Evolutionary conservation across 1,140 invertebrate species (phyloP), one percentile per base, ranked within the genome.

Genomic region (Musca domestica): DNA sequence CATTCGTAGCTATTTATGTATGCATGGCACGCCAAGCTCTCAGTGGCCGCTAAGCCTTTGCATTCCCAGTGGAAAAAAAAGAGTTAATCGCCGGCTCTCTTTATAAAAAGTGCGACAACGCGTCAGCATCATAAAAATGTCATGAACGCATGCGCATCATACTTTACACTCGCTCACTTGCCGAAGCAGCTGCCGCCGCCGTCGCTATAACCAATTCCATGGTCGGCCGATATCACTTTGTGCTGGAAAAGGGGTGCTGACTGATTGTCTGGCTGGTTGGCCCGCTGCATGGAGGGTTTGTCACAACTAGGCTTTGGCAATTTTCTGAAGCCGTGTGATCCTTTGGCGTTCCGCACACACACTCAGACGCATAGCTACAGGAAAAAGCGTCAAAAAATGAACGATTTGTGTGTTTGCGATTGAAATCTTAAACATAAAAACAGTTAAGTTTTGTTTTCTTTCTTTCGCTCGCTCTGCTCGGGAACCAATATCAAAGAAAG

Each of bases 71-170:
- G 5, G 17, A n/a, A 22, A 52, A 52, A 52, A 30, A 30, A 7
- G 34, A 41, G 34, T 12, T 5, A 10, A 41, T 9, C 12, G 56
- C n/a, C n/a, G 56, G n/a, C 56, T 5, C 34, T 41, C 34, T 61
- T 61, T 34, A 61, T 27, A 61, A 61, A 41, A 41, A 61, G 56
- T 61, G 56, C 56, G 56, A 61, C 56, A 61, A 61, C 56, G 56
- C 56, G 56, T 61, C 56, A 61, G 56, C 56, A 61, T 61, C 56
- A 61, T 61, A 61, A 61, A 61, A 61, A 61, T 61, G 56, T 61
- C 56, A 61, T 61, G 56, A 61, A 61, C 56, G 56, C 56, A 61
- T 61, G 56, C 56, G 56, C 56, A 61, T 61, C 56, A 61, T 61
- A 61, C 56, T 61, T 61, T 61, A 61, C 54, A 58, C 25, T 14